phyloP scores from a whole-genome alignment of 2,113 vertebrate species.

The Pterophyllum scalare region DNA sequence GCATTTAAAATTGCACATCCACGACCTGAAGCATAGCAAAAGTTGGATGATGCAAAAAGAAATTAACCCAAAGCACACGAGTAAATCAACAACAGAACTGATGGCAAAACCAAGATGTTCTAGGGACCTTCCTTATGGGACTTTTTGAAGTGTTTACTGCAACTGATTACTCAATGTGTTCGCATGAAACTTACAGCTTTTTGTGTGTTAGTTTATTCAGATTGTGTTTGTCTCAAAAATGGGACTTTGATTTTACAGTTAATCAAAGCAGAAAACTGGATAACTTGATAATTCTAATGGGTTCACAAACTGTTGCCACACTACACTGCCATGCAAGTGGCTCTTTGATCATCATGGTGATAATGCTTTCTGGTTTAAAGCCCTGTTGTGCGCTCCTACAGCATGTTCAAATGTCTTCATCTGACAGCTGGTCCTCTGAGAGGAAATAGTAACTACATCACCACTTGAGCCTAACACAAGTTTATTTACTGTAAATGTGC shows the following conservation, averaged over 20 bases:
- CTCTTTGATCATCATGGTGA: not conserved
- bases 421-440: not conserved
- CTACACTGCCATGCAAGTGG: not conserved
- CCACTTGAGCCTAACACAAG: not conserved
- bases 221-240: not conserved
- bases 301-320: not conserved
- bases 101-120: fast-evolving
- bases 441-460: constrained; percentile 21
- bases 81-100: not conserved
- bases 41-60: not conserved
- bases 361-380: not conserved
- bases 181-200: not conserved
- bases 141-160: not conserved
- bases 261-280: not conserved
- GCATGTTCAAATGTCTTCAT: constrained; percentile 4
- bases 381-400: not conserved
- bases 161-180: not conserved
- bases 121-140: not conserved
- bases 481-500: not conserved
- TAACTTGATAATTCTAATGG: too few relatives aligned
- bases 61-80: not conserved
- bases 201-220: not conserved
- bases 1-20: not conserved
- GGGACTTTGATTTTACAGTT: not conserved
- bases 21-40: not conserved